These are phyloP conservation scores for Coracopsis vasa DNA, from an alignment of 2,113 vertebrate species.

Conservation along the genomic window DNA sequence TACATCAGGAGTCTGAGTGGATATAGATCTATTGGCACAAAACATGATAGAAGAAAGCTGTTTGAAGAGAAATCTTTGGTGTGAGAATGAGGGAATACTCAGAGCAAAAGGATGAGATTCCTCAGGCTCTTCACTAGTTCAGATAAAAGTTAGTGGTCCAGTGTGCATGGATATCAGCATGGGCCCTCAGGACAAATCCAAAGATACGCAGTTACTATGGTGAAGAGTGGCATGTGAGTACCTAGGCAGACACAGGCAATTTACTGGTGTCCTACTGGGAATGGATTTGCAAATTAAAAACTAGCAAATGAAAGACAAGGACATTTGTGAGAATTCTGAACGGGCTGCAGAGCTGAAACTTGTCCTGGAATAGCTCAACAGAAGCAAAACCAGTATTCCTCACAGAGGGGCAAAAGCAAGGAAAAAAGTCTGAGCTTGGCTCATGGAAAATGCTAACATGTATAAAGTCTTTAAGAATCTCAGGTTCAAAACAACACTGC, in stretches of 20 bases:
- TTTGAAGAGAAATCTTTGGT: background rate
- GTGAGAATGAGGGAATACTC: background rate
- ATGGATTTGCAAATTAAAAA: constrained; percentile 40
- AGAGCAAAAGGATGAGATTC: background rate
- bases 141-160: background rate
- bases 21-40: background rate
- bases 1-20: background rate
- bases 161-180: background rate
- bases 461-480: background rate
- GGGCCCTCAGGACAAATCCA: background rate
- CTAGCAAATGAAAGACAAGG: constrained; percentile 27
- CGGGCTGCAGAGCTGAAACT: background rate
- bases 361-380: background rate
- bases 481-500: background rate
- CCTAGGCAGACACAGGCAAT: background rate
- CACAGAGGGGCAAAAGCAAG: background rate
- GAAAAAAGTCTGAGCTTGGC: background rate
- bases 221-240: background rate
- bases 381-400: background rate
- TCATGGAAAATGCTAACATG: background rate
- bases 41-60: background rate
- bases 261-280: background rate
- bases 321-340: background rate
- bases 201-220: background rate
- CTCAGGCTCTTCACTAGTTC: background rate